These are phyloP conservation scores for Drosophila setosimentum DNA, from an alignment of 2,888 invertebrate genomes.

Conservation along the genomic window DNA sequence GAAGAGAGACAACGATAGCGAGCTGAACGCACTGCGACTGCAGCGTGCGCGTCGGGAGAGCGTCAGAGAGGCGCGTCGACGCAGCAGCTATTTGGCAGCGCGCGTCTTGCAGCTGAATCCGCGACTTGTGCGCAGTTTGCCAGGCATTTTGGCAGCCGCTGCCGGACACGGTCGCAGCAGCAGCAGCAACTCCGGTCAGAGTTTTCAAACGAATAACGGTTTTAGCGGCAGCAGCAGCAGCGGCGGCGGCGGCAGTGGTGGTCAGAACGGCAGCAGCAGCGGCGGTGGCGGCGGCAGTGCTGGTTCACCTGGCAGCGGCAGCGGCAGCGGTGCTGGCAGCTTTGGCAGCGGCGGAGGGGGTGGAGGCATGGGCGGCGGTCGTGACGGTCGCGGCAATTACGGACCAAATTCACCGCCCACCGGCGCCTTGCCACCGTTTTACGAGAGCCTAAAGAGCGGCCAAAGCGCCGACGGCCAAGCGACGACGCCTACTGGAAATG, in stretches of 20 bases:
- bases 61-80: slow-evolving; percentile 87
- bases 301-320: slow-evolving; percentile 68
- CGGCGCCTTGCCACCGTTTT: slow-evolving; percentile 94
- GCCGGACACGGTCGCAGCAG: slow-evolving; percentile 92
- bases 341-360: slow-evolving; percentile 89
- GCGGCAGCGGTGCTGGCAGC: slow-evolving; percentile 87
- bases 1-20: slow-evolving; percentile 88
- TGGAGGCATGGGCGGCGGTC: slow-evolving; percentile 90
- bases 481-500: slow-evolving; percentile 44
- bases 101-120: slow-evolving; percentile 82
- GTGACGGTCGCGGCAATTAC: slow-evolving; percentile 93
- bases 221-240: slow-evolving; percentile 75
- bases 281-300: slow-evolving; percentile 69
- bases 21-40: slow-evolving; percentile 75
- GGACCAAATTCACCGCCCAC: slow-evolving; percentile 95
- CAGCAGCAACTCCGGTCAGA: slow-evolving; percentile 85
- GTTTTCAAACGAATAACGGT: slow-evolving; percentile 82
- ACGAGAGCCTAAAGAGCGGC: slow-evolving; percentile 93
- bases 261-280: slow-evolving; percentile 71
- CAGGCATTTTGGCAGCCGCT: slow-evolving; percentile 90
- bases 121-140: slow-evolving; percentile 86
- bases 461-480: slow-evolving; percentile 85
- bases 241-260: slow-evolving; percentile 81
- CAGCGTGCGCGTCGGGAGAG: slow-evolving; percentile 88
- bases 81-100: slow-evolving; percentile 88